Conservation (phyloP, 2,113 vertebrate genomes). For the Pelvicachromis taeniatus region DNA sequence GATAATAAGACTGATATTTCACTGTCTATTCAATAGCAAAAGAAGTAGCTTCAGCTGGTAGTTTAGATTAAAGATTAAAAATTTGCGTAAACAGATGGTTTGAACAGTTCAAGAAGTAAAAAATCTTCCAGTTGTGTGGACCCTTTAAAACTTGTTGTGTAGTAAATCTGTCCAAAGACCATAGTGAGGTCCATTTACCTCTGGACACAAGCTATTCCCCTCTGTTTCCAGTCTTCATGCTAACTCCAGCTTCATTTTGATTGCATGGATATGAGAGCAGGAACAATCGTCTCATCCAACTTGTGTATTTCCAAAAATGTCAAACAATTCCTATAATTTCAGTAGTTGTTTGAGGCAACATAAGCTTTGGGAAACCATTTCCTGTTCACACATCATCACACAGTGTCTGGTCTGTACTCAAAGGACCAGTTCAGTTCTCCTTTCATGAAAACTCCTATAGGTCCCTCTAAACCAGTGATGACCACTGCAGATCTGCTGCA, state of each 20-base stretch:
- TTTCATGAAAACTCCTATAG: conserved; percentile 12
- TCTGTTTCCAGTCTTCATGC: background rate
- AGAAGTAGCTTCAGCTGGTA: background rate
- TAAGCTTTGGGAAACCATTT: conserved; percentile 18
- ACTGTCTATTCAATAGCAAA: background rate
- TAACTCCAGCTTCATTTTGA: background rate
- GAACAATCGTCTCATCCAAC: background rate
- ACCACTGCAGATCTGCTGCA: conserved; percentile 25
- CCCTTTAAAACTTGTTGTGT: background rate
- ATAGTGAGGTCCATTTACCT: background rate
- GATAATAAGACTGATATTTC: background rate
- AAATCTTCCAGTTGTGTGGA: background rate
- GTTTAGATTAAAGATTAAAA: background rate
- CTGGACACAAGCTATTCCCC: background rate
- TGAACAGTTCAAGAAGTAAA: background rate
- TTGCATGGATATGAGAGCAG: background rate
- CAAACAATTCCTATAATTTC: background rate
- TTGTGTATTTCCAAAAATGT: background rate
- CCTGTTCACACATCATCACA: conserved; percentile 17
- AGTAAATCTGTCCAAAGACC: background rate
- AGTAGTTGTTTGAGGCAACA: background rate
- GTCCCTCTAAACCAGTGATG: conserved; percentile 7
- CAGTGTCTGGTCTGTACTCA: conserved; percentile 50
- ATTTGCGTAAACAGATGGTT: background rate
- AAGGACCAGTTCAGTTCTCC: conserved; percentile 24